phyloP scores from a whole-genome alignment of 2,797 vertebrate genomes.

The Chloroceryle amazona region DNA sequence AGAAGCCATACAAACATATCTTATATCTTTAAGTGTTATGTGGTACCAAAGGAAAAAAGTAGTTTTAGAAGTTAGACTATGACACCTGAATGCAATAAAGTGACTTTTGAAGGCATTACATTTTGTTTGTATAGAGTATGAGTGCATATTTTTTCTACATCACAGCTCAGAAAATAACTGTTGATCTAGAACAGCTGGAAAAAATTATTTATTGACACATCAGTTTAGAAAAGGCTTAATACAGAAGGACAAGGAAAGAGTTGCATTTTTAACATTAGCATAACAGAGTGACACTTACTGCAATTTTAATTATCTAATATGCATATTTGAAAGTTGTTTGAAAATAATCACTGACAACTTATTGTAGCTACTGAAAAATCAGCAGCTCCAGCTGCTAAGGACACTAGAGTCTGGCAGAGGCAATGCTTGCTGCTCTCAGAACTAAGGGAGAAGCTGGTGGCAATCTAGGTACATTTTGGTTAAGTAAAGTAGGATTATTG shows the following conservation, averaged over 20 bases:
- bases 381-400: background rate
- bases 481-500: background rate
- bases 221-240: conserved; percentile 42
- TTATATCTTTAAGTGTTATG: background rate
- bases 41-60: background rate
- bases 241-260: conserved; percentile 17
- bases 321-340: conserved; percentile 38
- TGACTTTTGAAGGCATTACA: background rate
- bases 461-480: background rate
- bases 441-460: background rate
- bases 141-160: background rate
- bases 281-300: conserved; percentile 4
- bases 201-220: conserved; percentile 44
- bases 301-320: conserved; percentile 60
- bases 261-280: conserved; percentile 19
- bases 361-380: background rate
- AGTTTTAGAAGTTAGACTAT: background rate
- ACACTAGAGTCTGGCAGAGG: background rate
- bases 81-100: background rate
- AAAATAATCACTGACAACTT: background rate
- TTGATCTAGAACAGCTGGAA: conserved; percentile 34
- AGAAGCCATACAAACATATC: background rate
- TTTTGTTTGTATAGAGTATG: background rate
- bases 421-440: background rate
- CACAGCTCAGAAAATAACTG: background rate